Evolutionary conservation across 2,888 invertebrate genomes (phyloP).

Genomic region (Nyleta sp.): DNA sequence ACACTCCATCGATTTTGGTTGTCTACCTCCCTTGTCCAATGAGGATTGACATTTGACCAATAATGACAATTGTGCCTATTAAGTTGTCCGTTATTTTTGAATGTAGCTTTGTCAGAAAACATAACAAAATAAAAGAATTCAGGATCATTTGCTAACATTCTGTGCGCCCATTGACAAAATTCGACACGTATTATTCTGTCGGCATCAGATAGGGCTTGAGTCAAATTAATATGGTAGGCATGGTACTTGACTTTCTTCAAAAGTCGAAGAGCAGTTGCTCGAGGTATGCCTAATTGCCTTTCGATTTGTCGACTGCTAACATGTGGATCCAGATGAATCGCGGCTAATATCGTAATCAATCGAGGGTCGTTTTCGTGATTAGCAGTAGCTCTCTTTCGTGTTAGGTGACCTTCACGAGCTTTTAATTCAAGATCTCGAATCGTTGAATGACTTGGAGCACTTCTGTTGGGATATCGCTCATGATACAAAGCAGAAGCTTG

Average conservation of each 20-base stretch:
- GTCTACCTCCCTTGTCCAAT: background rate
- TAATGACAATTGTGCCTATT: conserved; percentile 18
- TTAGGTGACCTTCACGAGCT: conserved; percentile 2
- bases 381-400: background rate
- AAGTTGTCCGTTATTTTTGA: background rate
- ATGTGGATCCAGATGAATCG: conserved; percentile 1
- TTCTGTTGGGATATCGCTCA: background rate
- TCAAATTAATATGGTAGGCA: conserved; percentile 16
- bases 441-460: background rate
- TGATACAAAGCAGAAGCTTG: background rate
- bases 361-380: background rate
- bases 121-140: conserved; percentile 9
- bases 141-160: background rate
- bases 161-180: conserved; percentile 9
- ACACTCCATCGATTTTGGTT: conserved; percentile 12
- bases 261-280: conserved; percentile 14
- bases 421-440: background rate
- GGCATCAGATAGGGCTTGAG: background rate
- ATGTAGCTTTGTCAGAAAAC: conserved; percentile 11
- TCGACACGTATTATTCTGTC: background rate
- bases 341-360: background rate
- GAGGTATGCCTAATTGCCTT: background rate
- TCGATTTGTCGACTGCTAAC: conserved; percentile 1
- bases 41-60: conserved; percentile 3
- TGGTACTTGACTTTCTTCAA: conserved; percentile 2